Percentiles rank a stretch among this genome's conserved stretches.
phyloP scores from a whole-genome alignment of 2,113 vertebrate genomes.

The Jacana jacana region DNA sequence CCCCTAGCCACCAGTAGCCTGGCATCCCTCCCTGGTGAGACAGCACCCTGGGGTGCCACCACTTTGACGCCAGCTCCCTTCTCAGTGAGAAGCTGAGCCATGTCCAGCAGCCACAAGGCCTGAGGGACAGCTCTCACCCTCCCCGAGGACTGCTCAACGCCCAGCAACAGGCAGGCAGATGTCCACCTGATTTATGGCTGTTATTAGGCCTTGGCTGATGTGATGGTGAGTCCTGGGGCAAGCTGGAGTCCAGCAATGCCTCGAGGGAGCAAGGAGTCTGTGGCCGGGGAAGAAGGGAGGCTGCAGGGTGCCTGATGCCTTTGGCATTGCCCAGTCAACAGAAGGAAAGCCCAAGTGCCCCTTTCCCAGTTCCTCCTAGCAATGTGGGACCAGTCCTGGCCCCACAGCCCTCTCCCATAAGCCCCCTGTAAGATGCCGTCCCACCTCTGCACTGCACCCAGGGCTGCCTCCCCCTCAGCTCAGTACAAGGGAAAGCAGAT shows the following conservation, averaged over 20 bases:
- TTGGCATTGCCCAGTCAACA: neutral
- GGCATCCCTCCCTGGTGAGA: neutral
- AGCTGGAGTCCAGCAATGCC: neutral
- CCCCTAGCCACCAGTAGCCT: neutral
- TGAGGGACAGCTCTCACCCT: neutral
- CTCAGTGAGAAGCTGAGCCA: accelerated
- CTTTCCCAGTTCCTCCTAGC: neutral
- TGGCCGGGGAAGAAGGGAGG: neutral
- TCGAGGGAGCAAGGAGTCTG: neutral
- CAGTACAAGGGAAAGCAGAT: constrained; percentile 19
- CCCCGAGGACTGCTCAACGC: neutral
- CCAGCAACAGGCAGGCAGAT: neutral
- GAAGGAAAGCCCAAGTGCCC: neutral
- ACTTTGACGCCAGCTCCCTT: neutral
- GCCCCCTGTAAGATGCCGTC: neutral
- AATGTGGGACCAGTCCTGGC: neutral
- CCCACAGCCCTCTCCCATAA: neutral
- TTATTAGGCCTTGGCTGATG: neutral
- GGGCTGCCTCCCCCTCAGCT: neutral
- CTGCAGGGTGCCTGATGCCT: neutral
- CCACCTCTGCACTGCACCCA: neutral
- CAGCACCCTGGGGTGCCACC: neutral
- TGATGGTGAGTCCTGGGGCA: neutral
- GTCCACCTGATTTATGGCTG: neutral
- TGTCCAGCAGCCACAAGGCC: neutral